These are phyloP conservation scores for Thera britannica DNA, from an alignment of 2,888 invertebrate species.

Conservation along the genomic window DNA sequence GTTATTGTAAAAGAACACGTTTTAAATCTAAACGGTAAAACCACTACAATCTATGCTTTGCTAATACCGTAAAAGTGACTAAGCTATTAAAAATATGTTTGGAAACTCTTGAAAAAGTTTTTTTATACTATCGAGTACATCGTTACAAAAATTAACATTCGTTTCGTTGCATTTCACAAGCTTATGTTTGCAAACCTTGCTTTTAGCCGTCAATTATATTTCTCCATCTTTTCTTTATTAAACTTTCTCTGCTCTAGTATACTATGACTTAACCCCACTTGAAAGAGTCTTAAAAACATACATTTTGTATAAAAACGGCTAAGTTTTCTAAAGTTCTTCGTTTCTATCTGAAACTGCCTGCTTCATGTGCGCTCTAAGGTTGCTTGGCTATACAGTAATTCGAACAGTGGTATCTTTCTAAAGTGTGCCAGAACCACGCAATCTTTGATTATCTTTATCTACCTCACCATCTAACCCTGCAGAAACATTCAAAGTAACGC, in stretches of 20 bases:
- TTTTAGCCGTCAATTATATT: neutral
- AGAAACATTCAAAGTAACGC: neutral
- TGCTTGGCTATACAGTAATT: too few relatives aligned
- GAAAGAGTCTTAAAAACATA: neutral
- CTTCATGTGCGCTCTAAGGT: neutral
- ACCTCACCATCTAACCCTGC: neutral
- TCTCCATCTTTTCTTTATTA: neutral
- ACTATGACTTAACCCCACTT: neutral
- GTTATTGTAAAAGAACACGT: conserved; percentile 14
- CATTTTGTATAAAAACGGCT: neutral
- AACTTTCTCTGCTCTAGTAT: neutral
- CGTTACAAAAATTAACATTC: conserved; percentile 22
- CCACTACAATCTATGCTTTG: conserved; percentile 30
- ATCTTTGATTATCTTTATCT: neutral
- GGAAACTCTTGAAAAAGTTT: conserved; percentile 26
- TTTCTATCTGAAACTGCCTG: neutral
- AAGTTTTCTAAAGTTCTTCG: neutral
- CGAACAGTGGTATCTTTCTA: neutral
- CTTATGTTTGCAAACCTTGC: conserved; percentile 6
- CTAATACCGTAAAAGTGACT: conserved; percentile 43
- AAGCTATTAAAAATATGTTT: conserved; percentile 38
- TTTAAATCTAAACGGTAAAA: conserved; percentile 28
- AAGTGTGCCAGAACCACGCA: neutral
- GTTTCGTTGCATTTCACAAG: conserved; percentile 21
- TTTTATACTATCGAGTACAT: conserved; percentile 18